Evolutionary conservation across 2,888 invertebrate species (phyloP), one percentile per base, ranked within the genome.

Genomic region (Latrodectus elegans): DNA sequence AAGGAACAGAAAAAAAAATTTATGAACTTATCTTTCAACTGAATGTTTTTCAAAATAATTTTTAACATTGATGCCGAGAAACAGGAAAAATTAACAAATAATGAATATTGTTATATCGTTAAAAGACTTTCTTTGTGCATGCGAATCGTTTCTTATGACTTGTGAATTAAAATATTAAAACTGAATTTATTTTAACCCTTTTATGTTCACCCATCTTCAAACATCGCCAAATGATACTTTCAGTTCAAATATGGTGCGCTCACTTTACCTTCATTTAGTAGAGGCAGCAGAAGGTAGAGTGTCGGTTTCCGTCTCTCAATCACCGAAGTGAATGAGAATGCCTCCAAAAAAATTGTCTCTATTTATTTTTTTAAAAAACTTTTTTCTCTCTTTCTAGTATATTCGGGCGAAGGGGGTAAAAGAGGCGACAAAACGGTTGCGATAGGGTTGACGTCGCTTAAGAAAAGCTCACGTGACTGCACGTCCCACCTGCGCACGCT

Each of bases 231-330:
- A 15, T 0, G 15, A 12, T 12, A 53, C 22, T 26, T 4, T 0
- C 22, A 9, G 8, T 9, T 17, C 12, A 3, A 53, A 80, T 65
- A 17, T 8, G 26, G 22, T 6, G 38, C 65, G 2, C 72, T 51
- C 52, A 8, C 65, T 38, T 65, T 10, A 12, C 51, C 53, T 49
- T n/a, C 49, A 10, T 51, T 22, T 22, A 60, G 64, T 51, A 60
- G 51, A 38, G 76, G 76, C 71, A 76, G 80, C 86, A 86, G 86
- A 86, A 86, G 86, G 86, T 81, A 86, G 70, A 86, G 86, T 80
- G 86, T 86, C 86, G 79, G 75, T 86, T 86, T 86, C 86, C 86
- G 86, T 74, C 86, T 80, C 86, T 86, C 86, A 80, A 86, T 86
- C 86, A 86, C 64, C 17, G 15, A n/a, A n/a, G 53, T 38, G 38